Evolutionary conservation across 2,888 invertebrate species (phyloP), one percentile per base, ranked within the genome.

Genomic region (Drosophila bunnanda): DNA sequence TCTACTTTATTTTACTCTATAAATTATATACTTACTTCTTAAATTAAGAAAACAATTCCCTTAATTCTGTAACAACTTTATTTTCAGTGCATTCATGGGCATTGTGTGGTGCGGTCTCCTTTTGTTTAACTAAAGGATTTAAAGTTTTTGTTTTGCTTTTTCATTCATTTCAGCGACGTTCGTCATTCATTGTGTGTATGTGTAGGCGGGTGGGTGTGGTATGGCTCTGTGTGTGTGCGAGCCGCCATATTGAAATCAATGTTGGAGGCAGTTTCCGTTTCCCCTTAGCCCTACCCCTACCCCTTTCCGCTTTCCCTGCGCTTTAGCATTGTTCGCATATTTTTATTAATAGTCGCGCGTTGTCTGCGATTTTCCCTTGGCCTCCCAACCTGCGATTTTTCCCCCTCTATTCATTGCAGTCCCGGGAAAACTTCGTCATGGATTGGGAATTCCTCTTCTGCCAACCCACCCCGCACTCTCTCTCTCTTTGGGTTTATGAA

Each of bases 91-190:
- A 20, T 38, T 32, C 39, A 52, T 52, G 46, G 54, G 66, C 79
- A 80, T 78, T 78, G 78, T 78, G 70, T 55, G 67, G 38, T 25
- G 50, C 56, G 62, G 72, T 76, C 79, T 78, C 58, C 82, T 82
- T 81, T 79, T 82, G 84, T 82, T 82, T 83, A 79, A 75, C 76
- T 81, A 82, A 82, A 84, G 81, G 81, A 82, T 82, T 82, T 81
- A 82, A 82, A 82, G 84, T 82, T 82, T 83, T 83, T 81, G 76
- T 78, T 80, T 81, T 78, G 81, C 74, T 69, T 72, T 77, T 80
- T 78, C 81, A 81, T 81, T 83, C 75, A 76, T 80, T 78, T 78
- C 66, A 81, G 61, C 61, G 70, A 66, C 66, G 76, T 76, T 73
- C 76, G 71, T 78, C 78, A 82, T 80, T 80, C 80, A 80, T 82